Evolutionary conservation across 2,113 vertebrate genomes (phyloP).

Genomic region (Malurus elegans): DNA sequence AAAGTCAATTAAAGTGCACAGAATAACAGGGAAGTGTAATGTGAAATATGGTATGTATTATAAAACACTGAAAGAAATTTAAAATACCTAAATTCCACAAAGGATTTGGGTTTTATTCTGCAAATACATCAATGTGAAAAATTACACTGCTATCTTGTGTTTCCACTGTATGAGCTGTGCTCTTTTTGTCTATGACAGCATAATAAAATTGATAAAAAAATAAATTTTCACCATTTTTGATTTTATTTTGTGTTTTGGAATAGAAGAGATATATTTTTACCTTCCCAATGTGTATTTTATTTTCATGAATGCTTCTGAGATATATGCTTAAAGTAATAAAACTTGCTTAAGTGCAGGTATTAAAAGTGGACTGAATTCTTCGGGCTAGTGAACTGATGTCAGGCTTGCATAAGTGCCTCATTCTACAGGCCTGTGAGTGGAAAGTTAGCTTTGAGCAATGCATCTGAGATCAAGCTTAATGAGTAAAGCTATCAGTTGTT

Average conservation of each 20-base stretch:
- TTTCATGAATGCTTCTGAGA: background rate
- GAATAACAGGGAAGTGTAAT: background rate
- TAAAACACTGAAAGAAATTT: background rate
- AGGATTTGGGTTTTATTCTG: background rate
- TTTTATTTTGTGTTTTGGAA: background rate
- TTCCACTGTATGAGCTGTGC: background rate
- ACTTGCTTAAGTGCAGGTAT: background rate
- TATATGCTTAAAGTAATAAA: background rate
- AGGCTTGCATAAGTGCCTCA: background rate
- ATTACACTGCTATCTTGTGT: background rate
- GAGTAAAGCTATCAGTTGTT: background rate
- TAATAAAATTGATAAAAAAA: background rate
- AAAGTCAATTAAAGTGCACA: background rate
- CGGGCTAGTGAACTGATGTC: background rate
- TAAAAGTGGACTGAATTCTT: background rate
- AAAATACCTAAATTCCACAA: background rate
- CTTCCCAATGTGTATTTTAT: background rate
- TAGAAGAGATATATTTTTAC: background rate
- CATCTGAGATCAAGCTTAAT: background rate
- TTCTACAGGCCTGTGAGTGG: background rate
- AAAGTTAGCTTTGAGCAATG: background rate
- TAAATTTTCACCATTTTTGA: background rate
- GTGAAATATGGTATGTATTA: background rate
- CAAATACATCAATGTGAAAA: background rate
- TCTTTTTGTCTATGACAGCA: background rate